phyloP scores from a whole-genome alignment of 2,113 vertebrate genomes.

The Pristiophorus japonicus region DNA sequence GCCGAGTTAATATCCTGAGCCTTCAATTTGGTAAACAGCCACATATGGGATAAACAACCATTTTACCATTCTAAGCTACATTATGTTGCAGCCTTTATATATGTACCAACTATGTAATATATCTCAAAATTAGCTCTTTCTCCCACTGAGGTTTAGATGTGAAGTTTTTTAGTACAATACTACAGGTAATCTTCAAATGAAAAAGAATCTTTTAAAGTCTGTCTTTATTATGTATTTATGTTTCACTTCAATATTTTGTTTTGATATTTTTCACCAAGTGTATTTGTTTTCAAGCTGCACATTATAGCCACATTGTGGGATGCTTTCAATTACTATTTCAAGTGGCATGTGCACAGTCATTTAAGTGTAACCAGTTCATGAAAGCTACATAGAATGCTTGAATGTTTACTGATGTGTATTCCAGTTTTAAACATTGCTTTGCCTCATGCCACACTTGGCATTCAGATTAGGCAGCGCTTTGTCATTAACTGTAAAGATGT shows the following conservation, averaged over 20 bases:
- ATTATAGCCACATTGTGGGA: neutral
- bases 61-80: neutral
- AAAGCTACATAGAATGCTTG: neutral
- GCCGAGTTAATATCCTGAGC: neutral
- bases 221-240: neutral
- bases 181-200: neutral
- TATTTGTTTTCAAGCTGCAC: neutral
- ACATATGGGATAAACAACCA: neutral
- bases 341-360: neutral
- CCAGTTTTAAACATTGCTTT: neutral
- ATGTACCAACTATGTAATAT: neutral
- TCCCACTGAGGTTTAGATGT: neutral
- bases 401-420: neutral
- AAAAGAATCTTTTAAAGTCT: neutral
- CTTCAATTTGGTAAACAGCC: neutral
- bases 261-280: neutral
- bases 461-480: neutral
- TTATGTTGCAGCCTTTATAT: neutral
- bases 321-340: constrained; percentile 15
- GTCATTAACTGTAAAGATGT: constrained; percentile 11
- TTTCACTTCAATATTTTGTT: neutral
- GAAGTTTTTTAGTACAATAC: neutral
- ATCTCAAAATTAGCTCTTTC: neutral
- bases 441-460: neutral
- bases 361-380: constrained; percentile 3